phyloP scores from a whole-genome alignment of 2,113 vertebrate species.

The Meleagris gallopavo region DNA sequence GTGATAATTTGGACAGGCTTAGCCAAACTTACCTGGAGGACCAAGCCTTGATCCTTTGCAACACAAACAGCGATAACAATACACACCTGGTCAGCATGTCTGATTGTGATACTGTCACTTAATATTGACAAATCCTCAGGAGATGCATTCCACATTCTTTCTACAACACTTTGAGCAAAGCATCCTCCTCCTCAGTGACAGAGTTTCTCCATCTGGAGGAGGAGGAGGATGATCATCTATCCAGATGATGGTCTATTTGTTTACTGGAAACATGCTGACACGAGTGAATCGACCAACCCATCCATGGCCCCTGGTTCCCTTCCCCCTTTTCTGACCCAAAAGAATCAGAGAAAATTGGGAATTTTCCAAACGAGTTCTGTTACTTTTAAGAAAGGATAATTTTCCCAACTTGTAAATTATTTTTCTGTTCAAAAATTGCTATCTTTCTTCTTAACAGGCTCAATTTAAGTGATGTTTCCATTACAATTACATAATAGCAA shows the following conservation, averaged over 20 bases:
- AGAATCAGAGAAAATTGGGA: background rate
- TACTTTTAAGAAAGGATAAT: background rate
- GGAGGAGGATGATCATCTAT: background rate
- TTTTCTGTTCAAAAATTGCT: background rate
- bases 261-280: background rate
- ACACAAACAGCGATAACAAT: background rate
- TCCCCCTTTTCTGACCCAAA: background rate
- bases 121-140: background rate
- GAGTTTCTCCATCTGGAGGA: background rate
- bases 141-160: background rate
- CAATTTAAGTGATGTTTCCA: background rate
- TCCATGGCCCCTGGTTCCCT: background rate
- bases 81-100: fast-evolving
- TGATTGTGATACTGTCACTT: background rate
- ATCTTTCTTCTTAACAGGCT: background rate
- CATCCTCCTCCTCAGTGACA: background rate
- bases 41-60: background rate
- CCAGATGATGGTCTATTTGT: background rate
- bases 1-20: background rate
- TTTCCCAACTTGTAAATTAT: background rate
- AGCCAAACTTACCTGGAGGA: background rate
- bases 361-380: background rate
- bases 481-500: background rate
- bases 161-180: background rate
- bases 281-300: background rate